Base-by-base conservation (phyloP, 92 coral and sea anemone species). In the Zoanthus sansibaricus region DNA sequence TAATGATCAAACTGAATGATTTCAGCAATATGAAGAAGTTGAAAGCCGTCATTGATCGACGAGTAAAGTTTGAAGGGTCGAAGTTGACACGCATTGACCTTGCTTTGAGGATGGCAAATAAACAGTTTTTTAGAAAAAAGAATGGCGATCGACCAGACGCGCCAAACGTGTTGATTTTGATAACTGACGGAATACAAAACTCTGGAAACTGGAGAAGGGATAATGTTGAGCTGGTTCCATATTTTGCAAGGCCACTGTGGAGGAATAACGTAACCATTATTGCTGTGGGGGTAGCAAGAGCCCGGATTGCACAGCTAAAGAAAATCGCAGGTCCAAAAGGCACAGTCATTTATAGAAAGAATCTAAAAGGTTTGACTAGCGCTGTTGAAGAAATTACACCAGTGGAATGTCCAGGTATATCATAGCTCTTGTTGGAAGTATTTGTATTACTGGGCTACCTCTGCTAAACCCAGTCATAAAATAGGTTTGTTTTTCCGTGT, bases 121-220 rank as follows among this genome's bases (percentile, higher is more conserved):
- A 18, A 10, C 33, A 79, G 5, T 21, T 79, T 9, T 79, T 79
- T 14, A 62, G 32, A 11, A 54, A 9, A 42, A 46, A 20, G 7
- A 79, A 79, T 14, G 84, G 84, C 7, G 84, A 79, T 17, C 32
- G 73, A 44, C 56, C 84, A 2, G 58, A 58, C 6, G 73, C 20
- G 0, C 73, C 73, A 1, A 79, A 79, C 21, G 42, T 56, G 12
- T 25, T 79, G 54, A 45, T 79, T 17, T 30, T 79, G 9, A 32
- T 79, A 14, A 79, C 84, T n/a, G 84, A 79, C 45, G 84, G 84
- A 61, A 18, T 4, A 5, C 84, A 79, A 16, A 79, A 79, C 18
- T 46, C 84, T 33, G 56, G 56, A 16, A 6, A n/a, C 71, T 76
- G 82, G 82, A 4, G 6, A 3, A 21, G 74, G 46, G 74, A 69